Base-by-base conservation (phyloP, 1,140 invertebrate species). In the Plutomurus gul region DNA sequence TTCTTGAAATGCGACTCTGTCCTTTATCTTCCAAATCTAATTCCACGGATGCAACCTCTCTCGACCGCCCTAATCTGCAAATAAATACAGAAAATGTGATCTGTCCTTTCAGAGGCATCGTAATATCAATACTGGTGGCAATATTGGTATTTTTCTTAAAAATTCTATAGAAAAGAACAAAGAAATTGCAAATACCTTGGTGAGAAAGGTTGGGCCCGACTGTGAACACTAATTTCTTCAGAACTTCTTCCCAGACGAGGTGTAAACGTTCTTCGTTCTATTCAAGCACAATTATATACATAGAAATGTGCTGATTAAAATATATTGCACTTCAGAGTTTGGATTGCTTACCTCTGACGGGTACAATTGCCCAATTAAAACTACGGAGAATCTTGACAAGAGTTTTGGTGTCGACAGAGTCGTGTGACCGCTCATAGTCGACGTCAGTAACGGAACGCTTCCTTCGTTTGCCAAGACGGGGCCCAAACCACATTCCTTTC, bases 401-500 rank as follows among this genome's bases (percentile, higher is more conserved):
- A 8, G 78, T 78, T 56, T 56, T 60, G 22, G 79, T 81, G 43
- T 84, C 83, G 5, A 83, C 27, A 30, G 76, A 36, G 25, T 80
- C 78, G 7, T 30, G n/a, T 1, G 37, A 27, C 1, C 37, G 33
- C 20, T 80, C 36, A 30, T 65, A 25, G 27, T 37, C 49, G 18
- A 40, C 39, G 11, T 76, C 77, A n/a, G 49, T 25, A 27, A 76
- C 36, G 20, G 82, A 83, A 1, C 82, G 40, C 77, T 81, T 82
- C 77, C 46, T 82, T 51, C 78, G 47, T 25, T 71, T 76, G 16
- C 83, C 83, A 39, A 84, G 77, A 37, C 83, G 71, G 18, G 83
- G 83, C 4, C 83, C 83, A 46, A 84, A 84, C 83, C 83, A 84
- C 83, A 84, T 84, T 10, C 81, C 81, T 33, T 82, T 83, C 73